Percentiles rank a stretch among this genome's conserved stretches.
phyloP scores from a whole-genome alignment of 1,140 invertebrate genomes.

The Batillaria attramentaria region DNA sequence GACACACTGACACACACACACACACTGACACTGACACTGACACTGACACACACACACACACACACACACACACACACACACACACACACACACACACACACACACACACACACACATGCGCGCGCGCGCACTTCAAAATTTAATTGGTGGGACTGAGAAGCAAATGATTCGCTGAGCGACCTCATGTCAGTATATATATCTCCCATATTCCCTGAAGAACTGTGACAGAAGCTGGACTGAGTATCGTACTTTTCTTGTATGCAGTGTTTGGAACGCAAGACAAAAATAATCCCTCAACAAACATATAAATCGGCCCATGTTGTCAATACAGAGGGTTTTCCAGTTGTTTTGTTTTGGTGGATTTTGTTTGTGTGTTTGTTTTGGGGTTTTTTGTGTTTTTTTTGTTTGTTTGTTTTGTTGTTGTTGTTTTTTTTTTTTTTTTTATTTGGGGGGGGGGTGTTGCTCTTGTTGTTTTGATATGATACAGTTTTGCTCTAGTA shows the following conservation, averaged over 20 bases:
- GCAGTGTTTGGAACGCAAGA: not conserved
- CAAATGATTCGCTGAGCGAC: not conserved
- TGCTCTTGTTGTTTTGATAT: too few species aligned
- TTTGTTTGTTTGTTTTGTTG: too few species aligned
- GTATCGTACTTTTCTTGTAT: too few species aligned
- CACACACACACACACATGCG: not conserved
- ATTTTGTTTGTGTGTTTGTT: too few species aligned
- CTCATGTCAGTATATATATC: not conserved
- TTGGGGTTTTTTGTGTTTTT: too few species aligned
- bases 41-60: not conserved
- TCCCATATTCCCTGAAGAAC: not conserved
- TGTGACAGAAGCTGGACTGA: not conserved
- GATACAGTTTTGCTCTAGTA: too few species aligned
- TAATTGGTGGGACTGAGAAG: not conserved
- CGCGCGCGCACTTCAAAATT: not conserved
- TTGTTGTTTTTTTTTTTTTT: too few species aligned
- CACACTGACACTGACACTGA: not conserved
- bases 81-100: constrained; percentile 2
- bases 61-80: not conserved
- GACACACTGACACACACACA: not conserved
- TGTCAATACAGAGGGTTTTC: too few species aligned
- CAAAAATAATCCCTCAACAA: not conserved
- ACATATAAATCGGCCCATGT: too few species aligned
- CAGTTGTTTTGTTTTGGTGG: too few species aligned
- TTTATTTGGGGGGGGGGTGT: too few species aligned